Evolutionary conservation across 2,797 vertebrate species (phyloP).

Genomic region (Pseudochirops cupreus): DNA sequence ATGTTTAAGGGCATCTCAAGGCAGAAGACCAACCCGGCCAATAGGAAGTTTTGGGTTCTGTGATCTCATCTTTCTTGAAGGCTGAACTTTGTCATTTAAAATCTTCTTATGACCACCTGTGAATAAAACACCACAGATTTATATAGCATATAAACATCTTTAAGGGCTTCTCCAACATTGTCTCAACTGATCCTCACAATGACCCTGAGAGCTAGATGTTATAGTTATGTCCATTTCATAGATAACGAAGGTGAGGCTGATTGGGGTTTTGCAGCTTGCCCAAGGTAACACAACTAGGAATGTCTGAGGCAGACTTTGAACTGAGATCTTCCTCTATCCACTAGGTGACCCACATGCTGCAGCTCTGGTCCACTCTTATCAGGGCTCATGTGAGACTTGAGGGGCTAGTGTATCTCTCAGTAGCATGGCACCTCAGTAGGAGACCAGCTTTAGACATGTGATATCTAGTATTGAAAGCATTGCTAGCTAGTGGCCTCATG

Average conservation of each 20-base stretch:
- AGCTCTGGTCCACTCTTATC: not conserved
- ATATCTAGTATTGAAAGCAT: not conserved
- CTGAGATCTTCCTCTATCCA: not conserved
- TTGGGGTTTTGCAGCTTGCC: not conserved
- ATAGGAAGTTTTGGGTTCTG: not conserved
- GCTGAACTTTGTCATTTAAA: not conserved
- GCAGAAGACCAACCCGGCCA: not conserved
- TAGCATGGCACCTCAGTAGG: not conserved
- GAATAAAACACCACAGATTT: not conserved
- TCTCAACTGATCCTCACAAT: not conserved
- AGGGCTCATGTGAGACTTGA: not conserved
- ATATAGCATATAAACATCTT: not conserved
- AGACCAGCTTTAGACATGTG: not conserved
- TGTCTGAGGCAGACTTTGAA: not conserved
- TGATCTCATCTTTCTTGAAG: not conserved
- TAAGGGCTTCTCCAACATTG: not conserved
- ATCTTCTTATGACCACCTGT: not conserved
- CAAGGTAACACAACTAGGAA: not conserved
- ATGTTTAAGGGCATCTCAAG: slow-evolving; percentile 21
- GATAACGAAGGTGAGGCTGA: not conserved
- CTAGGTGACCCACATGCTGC: fast-evolving
- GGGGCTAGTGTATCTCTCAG: not conserved
- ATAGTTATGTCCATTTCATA: not conserved
- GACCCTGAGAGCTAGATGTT: not conserved
- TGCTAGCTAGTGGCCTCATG: not conserved